Conservation (phyloP, 2,113 vertebrate species). For the Circaetus cinerascens region DNA sequence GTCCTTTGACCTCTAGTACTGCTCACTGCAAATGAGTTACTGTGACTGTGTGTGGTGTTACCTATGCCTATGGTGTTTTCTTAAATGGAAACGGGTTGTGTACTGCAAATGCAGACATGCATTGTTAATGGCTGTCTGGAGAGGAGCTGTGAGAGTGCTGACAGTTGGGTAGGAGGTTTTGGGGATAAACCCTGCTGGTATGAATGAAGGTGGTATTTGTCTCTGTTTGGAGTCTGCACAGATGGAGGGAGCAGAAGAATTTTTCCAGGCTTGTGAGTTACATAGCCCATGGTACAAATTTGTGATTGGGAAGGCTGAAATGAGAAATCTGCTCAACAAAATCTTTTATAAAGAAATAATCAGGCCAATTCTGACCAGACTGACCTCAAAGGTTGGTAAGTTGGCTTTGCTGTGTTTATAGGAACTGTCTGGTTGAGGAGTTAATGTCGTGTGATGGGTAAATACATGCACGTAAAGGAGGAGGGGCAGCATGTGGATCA, state of each 20-base stretch:
- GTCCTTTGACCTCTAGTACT: background rate
- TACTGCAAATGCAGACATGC: background rate
- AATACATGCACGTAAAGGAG: background rate
- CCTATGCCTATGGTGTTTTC: background rate
- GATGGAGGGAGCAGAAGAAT: background rate
- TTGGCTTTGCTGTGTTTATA: background rate
- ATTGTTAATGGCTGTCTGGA: background rate
- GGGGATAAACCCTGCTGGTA: background rate
- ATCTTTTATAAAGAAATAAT: background rate
- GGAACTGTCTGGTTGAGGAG: background rate
- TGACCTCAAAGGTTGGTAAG: background rate
- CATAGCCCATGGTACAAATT: background rate
- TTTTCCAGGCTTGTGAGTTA: background rate
- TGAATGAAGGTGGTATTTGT: background rate
- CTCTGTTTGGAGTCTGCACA: background rate
- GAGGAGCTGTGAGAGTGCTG: background rate
- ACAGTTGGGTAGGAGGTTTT: background rate
- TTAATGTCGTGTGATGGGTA: background rate
- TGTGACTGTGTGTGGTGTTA: background rate
- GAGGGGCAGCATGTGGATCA: background rate
- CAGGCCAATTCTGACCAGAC: background rate
- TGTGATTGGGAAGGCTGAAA: background rate
- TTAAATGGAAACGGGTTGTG: background rate
- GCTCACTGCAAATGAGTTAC: background rate
- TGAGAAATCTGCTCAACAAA: background rate